phyloP scores from a whole-genome alignment of 2,113 vertebrate genomes.

The Talpa occidentalis region DNA sequence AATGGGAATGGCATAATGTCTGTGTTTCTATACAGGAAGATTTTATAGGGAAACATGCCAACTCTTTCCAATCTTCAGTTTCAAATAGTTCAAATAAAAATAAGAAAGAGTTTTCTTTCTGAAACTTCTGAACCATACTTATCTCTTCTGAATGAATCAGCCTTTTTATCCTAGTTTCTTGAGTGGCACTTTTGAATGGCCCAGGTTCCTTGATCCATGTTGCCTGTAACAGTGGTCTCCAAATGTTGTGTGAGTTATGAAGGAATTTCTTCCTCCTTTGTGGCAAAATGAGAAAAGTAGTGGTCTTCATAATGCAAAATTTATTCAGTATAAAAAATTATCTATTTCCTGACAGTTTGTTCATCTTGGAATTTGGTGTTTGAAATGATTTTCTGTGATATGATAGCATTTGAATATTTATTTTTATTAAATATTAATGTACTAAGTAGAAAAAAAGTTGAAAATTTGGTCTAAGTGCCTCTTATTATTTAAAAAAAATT shows the following conservation, averaged over 20 bases:
- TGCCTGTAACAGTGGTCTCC: not conserved
- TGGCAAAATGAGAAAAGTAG: not conserved
- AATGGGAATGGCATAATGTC: not conserved
- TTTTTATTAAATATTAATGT: slow-evolving; percentile 18
- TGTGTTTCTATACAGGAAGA: not conserved
- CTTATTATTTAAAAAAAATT: not conserved
- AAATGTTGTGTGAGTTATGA: not conserved
- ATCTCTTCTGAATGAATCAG: not conserved
- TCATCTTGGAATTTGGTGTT: not conserved
- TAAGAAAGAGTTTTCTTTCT: not conserved
- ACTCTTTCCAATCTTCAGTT: not conserved
- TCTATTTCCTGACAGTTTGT: not conserved
- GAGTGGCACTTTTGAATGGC: not conserved
- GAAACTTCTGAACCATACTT: not conserved
- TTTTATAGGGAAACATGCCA: not conserved
- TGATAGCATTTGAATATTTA: not conserved
- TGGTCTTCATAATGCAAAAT: not conserved
- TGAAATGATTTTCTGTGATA: not conserved
- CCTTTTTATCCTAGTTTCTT: not conserved
- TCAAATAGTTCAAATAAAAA: slow-evolving; percentile 34
- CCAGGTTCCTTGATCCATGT: not conserved
- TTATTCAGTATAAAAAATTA: not conserved
- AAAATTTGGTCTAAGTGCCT: not conserved
- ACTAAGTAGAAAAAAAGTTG: not conserved
- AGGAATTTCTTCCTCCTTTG: not conserved